Conservation (phyloP, 2,113 vertebrate species). For the Megaleporinus macrocephalus region DNA sequence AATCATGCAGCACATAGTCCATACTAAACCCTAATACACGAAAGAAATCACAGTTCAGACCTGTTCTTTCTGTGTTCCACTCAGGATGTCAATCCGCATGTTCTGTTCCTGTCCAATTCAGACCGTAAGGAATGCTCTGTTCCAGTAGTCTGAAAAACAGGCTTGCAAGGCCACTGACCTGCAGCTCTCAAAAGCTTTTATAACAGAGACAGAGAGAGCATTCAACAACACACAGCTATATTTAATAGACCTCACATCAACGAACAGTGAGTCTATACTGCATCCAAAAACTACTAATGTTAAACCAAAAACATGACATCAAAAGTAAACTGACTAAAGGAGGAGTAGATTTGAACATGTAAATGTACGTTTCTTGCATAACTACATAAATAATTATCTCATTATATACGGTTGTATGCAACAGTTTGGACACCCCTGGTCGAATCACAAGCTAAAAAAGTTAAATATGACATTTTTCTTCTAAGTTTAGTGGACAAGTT, state of each 20-base stretch:
- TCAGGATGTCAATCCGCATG: not conserved
- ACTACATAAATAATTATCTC: too few species aligned
- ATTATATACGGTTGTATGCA: too few species aligned
- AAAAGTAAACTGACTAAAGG: too few species aligned
- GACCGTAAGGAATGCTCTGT: conserved; percentile 48
- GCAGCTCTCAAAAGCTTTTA: conserved; percentile 9
- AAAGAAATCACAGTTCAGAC: not conserved
- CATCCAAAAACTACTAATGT: not conserved
- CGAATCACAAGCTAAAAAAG: too few species aligned
- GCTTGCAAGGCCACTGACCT: conserved; percentile 21
- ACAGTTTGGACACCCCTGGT: too few species aligned
- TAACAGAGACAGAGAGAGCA: not conserved
- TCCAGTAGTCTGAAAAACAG: conserved; percentile 45
- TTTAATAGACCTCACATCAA: not conserved
- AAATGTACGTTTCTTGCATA: too few species aligned
- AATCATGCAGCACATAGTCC: not conserved
- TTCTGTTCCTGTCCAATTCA: conserved; percentile 31
- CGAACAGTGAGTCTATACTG: not conserved
- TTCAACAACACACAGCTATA: not conserved
- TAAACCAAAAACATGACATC: too few species aligned
- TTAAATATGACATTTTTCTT: too few species aligned
- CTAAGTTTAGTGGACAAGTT: too few species aligned
- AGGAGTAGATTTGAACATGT: too few species aligned
- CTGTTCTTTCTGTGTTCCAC: not conserved
- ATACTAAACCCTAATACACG: not conserved